Percentiles rank a stretch among this genome's conserved stretches.
phyloP scores from a whole-genome alignment of 2,797 vertebrate genomes.

The Protonibea diacanthus region DNA sequence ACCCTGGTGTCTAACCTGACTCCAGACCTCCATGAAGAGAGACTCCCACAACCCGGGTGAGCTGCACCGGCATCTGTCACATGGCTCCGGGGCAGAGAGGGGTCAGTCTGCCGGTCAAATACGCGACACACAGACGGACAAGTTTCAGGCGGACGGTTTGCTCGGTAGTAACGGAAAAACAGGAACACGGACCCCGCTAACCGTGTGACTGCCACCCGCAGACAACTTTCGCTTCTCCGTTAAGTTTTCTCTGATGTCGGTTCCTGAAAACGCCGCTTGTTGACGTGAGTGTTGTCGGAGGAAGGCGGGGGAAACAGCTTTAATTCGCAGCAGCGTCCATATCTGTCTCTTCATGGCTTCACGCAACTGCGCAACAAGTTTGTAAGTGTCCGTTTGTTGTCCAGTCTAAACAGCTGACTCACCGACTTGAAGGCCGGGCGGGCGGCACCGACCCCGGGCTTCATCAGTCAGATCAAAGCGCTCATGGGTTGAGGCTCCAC shows the following conservation, averaged over 20 bases:
- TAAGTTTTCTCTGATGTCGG: not conserved
- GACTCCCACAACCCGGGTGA: not conserved
- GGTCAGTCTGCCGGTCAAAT: slow-evolving; percentile 12
- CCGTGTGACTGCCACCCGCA: slow-evolving; percentile 60
- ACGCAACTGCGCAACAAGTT: slow-evolving; percentile 44
- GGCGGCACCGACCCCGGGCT: not conserved
- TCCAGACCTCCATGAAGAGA: not conserved
- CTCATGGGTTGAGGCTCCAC: slow-evolving; percentile 19
- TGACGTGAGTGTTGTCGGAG: not conserved
- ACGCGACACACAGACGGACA: not conserved
- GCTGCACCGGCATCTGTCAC: slow-evolving; percentile 53
- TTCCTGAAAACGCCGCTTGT: slow-evolving; percentile 33
- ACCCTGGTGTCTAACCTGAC: not conserved
- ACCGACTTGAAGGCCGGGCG: slow-evolving; percentile 28
- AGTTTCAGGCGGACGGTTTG: not conserved
- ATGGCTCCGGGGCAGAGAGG: slow-evolving; percentile 47
- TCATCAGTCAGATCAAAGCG: not conserved
- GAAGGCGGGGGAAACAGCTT: not conserved
- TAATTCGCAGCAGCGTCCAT: too few relatives aligned
- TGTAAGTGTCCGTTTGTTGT: slow-evolving; percentile 7
- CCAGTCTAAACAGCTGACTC: slow-evolving; percentile 66
- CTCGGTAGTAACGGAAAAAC: slow-evolving; percentile 14
- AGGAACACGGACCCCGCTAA: slow-evolving; percentile 49
- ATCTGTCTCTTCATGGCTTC: not conserved
- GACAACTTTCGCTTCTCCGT: slow-evolving; percentile 57